Evolutionary conservation across 2,888 invertebrate genomes (phyloP).

Genomic region (Dusona sp.): DNA sequence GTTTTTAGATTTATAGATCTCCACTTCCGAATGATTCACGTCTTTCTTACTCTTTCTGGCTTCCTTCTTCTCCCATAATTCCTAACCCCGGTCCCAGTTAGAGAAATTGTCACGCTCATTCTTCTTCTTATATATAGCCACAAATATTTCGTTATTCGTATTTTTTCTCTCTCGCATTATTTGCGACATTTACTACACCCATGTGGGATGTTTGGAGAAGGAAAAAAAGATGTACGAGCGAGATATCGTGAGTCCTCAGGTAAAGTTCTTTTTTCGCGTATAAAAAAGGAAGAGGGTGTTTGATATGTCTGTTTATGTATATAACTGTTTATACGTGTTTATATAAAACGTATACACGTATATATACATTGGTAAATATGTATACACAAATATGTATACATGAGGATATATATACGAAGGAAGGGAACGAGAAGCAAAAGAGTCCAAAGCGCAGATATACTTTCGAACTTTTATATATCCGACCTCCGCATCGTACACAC

Average conservation of each 20-base stretch:
- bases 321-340: conserved; percentile 7
- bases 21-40: too few relatives aligned
- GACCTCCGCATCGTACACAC: conserved; percentile 55
- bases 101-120: not conserved
- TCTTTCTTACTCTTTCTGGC: not conserved
- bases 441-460: conserved; percentile 37
- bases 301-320: conserved; percentile 27
- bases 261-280: conserved; percentile 48
- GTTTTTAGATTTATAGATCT: not conserved
- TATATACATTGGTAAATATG: not conserved
- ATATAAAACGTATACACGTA: not conserved
- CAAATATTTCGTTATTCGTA: conserved; percentile 48
- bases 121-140: conserved; percentile 5
- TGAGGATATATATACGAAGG: conserved; percentile 1
- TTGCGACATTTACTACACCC: conserved; percentile 60
- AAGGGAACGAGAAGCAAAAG: conserved; percentile 19
- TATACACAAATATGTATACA: not conserved
- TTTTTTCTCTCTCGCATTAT: conserved; percentile 60
- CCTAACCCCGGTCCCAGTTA: not conserved
- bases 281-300: conserved; percentile 45
- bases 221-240: conserved; percentile 59
- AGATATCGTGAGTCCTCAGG: conserved; percentile 54
- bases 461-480: conserved; percentile 65
- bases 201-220: conserved; percentile 50
- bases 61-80: not conserved